Base-by-base conservation (phyloP, 2,888 invertebrate genomes). In the Drosophila leonis region DNA sequence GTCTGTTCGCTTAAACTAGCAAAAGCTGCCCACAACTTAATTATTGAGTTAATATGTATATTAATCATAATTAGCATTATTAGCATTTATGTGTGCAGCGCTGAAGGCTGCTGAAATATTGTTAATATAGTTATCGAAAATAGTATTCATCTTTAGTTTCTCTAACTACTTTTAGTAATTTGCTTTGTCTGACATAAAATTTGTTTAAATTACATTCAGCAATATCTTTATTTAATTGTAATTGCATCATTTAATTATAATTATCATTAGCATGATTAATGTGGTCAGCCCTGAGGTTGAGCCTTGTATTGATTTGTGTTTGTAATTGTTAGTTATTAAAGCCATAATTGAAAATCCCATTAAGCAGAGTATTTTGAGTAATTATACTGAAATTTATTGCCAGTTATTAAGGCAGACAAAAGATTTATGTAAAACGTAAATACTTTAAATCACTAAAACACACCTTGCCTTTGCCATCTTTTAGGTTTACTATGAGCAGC, bases 401-500 rank as follows among this genome's bases (percentile, higher is more conserved):
- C 7, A 0, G 27, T 2, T 9, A 8, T 27, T 4, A 3, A n/a
- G 8, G 44, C 20, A 20, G 13, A 12, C 10, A 5, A 41, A 0
- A 41, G 10, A 18, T 41, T 41, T 18, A 41, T 41, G 41, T 18
- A 10, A 18, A 41, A n/a, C 12, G 6, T 13, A 9, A 15, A 24
- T 46, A 27, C 24, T 24, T 24, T 7, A 7, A 13, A 44, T 13
- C 13, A 13, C 1, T 8, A 15, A 46, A 46, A 13, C 15, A 24
- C 24, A 27, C 24, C 4, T 24, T 24, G 24, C 1, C 6, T 24
- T 27, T 20, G 8, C 15, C 1, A n/a, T 4, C 24, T 6, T 10
- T 35, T 94, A 96, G 91, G 97, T 99, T 67, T 98, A 98, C 91
- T 99, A 99, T 94, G 99, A 99, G 94, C 97, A 98, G 94, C 95